Conservation (phyloP, 2,888 invertebrate species). For the Polyommatus icarus region DNA sequence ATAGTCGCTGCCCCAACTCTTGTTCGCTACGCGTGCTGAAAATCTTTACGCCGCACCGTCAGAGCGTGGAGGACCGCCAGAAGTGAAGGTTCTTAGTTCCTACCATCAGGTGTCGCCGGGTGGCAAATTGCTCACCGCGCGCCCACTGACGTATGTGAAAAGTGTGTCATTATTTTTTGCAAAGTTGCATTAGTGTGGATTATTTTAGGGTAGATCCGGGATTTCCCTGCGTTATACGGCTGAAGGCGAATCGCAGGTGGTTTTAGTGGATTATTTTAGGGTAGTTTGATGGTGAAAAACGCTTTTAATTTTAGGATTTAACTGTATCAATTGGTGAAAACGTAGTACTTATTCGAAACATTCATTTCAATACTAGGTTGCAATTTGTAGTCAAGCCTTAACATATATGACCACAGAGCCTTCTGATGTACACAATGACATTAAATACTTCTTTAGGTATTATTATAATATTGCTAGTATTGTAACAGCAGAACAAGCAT, state of each 20-base stretch:
- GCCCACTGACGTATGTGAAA: slow-evolving; percentile 29
- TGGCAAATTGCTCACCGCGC: slow-evolving; percentile 34
- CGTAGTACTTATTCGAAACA: too few relatives aligned
- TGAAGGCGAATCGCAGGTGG: too few relatives aligned
- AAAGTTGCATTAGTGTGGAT: neutral
- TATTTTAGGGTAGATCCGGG: neutral
- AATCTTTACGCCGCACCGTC: neutral
- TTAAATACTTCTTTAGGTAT: too few relatives aligned
- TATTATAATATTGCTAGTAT: too few relatives aligned
- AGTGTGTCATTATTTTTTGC: slow-evolving; percentile 14
- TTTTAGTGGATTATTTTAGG: neutral
- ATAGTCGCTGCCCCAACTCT: neutral
- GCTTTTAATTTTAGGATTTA: too few relatives aligned
- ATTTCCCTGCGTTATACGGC: too few relatives aligned
- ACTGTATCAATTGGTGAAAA: too few relatives aligned
- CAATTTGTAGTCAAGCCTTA: slow-evolving; percentile 20
- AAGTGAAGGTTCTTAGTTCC: neutral
- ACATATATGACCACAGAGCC: slow-evolving; percentile 5
- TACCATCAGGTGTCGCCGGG: slow-evolving; percentile 16
- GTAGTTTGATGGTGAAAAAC: neutral
- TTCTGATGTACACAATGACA: neutral
- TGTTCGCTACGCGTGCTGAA: neutral
- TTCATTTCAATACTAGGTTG: too few relatives aligned
- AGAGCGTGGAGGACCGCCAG: neutral
- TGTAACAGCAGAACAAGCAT: neutral